Evolutionary conservation across 2,113 vertebrate genomes (phyloP).

Genomic region (Tenrec ecaudatus): DNA sequence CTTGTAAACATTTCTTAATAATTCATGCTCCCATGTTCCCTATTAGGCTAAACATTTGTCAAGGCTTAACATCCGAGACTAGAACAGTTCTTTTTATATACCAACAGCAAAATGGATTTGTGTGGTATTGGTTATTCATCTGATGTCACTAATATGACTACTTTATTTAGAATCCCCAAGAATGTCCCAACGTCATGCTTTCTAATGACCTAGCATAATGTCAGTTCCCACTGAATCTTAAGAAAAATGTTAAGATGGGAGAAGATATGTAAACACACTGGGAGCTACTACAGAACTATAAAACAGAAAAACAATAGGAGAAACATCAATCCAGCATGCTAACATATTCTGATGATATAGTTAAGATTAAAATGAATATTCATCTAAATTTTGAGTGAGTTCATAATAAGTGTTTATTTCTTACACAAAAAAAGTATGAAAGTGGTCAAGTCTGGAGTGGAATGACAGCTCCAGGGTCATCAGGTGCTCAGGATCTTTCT

Average conservation of each 20-base stretch:
- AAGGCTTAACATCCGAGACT: too few relatives aligned
- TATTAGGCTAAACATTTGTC: background rate
- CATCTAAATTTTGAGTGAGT: too few relatives aligned
- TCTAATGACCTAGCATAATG: constrained; percentile 27
- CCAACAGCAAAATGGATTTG: constrained; percentile 12
- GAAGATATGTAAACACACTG: constrained; percentile 20
- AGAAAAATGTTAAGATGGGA: constrained; percentile 51
- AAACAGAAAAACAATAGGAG: background rate
- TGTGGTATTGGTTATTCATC: background rate
- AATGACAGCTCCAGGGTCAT: too few relatives aligned
- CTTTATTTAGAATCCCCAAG: background rate
- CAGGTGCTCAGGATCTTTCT: too few relatives aligned
- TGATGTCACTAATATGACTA: constrained; percentile 20
- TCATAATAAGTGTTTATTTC: too few relatives aligned
- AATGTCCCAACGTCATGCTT: constrained; percentile 16
- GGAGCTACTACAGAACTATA: background rate
- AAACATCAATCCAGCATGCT: background rate
- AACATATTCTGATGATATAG: too few relatives aligned
- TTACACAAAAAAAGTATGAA: too few relatives aligned
- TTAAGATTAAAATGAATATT: too few relatives aligned
- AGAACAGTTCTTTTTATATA: background rate
- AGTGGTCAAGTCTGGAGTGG: too few relatives aligned
- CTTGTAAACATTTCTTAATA: constrained; percentile 56
- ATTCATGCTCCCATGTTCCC: constrained; percentile 50
- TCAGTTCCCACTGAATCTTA: constrained; percentile 19